These are phyloP conservation scores for Muntiacus reevesi DNA, from an alignment of 2,113 vertebrate species.

Conservation along the genomic window DNA sequence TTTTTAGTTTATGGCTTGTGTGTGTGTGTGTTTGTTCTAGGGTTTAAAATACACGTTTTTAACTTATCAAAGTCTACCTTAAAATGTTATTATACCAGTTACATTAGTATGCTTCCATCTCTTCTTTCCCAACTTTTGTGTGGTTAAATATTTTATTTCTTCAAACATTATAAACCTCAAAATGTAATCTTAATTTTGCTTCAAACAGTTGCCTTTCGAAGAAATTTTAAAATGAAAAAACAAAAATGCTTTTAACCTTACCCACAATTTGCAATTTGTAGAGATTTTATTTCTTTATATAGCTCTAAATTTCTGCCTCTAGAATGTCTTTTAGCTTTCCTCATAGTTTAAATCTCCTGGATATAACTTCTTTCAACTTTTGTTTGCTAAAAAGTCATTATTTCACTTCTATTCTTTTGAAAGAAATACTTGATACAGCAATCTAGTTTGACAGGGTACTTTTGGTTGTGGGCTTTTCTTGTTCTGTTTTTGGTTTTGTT, in stretches of 20 bases:
- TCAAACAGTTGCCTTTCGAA: background rate
- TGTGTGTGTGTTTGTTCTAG: background rate
- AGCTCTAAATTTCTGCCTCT: background rate
- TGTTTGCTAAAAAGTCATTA: background rate
- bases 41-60: background rate
- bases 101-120: background rate
- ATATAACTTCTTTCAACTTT: background rate
- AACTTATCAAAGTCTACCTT: background rate
- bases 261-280: background rate
- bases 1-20: background rate
- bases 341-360: background rate
- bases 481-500: background rate
- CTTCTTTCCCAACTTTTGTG: background rate
- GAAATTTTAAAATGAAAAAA: background rate
- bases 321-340: background rate
- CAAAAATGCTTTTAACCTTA: background rate
- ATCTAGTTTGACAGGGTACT: background rate
- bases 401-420: background rate
- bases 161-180: background rate
- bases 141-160: background rate
- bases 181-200: background rate
- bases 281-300: background rate
- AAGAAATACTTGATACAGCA: background rate
- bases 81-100: background rate
- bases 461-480: background rate